These are phyloP conservation scores for Meiosimyza decipiens DNA, from an alignment of 2,888 invertebrate species.

Conservation along the genomic window DNA sequence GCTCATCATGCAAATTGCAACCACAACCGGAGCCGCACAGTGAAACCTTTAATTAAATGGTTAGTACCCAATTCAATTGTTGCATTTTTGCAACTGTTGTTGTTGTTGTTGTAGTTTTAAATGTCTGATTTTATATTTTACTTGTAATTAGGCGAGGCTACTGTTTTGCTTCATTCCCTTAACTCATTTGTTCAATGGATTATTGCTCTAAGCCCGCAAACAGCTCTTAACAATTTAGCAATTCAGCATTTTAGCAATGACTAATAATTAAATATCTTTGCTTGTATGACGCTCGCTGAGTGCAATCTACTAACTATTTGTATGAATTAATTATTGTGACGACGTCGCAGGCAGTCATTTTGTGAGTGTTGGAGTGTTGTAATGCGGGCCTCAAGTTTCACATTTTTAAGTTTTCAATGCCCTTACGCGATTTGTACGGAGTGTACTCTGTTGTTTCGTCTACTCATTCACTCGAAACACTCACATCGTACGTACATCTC, in stretches of 20 bases:
- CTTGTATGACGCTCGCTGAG: not conserved
- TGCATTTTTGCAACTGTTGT: not conserved
- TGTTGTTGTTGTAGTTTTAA: not conserved
- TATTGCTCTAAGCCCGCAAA: not conserved
- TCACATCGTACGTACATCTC: too few species aligned
- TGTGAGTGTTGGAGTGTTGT: not conserved
- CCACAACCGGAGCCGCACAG: conserved; percentile 37
- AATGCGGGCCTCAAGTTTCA: conserved; percentile 51
- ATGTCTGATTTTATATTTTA: conserved; percentile 13
- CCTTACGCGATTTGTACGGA: too few species aligned
- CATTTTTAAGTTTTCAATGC: conserved; percentile 3
- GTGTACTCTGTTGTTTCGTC: too few species aligned
- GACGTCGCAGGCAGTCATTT: conserved; percentile 1
- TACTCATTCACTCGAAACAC: too few species aligned
- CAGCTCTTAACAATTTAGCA: too few species aligned
- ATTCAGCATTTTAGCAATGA: conserved; percentile 20
- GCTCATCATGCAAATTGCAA: conserved; percentile 34
- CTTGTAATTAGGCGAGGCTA: conserved; percentile 18
- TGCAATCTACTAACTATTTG: not conserved
- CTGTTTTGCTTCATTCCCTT: conserved; percentile 17
- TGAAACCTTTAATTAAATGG: conserved; percentile 60
- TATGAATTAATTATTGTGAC: conserved; percentile 30
- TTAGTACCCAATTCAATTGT: conserved; percentile 46
- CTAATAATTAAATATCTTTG: conserved; percentile 20
- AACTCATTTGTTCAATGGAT: conserved; percentile 13